Base-by-base conservation (phyloP, 2,113 vertebrate genomes). In the Thunnus thynnus region DNA sequence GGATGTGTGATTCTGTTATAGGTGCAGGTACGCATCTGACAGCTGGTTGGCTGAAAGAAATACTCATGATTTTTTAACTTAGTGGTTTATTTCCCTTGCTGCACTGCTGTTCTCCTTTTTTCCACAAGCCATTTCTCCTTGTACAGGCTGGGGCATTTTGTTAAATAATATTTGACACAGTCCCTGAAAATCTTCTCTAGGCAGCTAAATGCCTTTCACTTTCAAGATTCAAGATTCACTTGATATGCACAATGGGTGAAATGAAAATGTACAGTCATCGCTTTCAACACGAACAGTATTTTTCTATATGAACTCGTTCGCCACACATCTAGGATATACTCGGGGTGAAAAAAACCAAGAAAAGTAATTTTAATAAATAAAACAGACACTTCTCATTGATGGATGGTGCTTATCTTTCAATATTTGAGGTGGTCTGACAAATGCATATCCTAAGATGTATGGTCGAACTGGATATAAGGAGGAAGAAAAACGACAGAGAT, bases 51-150 rank as follows among this genome's bases (percentile, higher is more conserved):
- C 58, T 67, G 52, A 70, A 63, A 70, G 46, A 81, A 85, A 57
- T 6, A 66, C 44, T 69, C 50, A n/a, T 32, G 46, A 80, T 25
- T 60, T 50, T 74, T 48, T 66, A 52, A 74, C 55, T 68, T 2
- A 12, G 47, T 44, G 71, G 77, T 66, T 81, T 82, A 71, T 74
- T 78, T 89, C 69, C 52, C 79, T 51, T 18, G 50, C 44, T 74
- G 55, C 58, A 3, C 64, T 69, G 52, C 22, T 48, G 48, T 60
- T 80, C 73, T 75, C n/a, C 32, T 51, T 72, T 86, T 89, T 30
- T 30, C 48, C 67, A 64, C 63, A 64, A 13, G 46, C 56, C 63
- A 69, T 78, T 69, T 62, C 13, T 46, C 12, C 1, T 1, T 69
- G 5, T 25, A 56, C 11, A 47, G 20, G 41, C 32, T 0, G 20